phyloP scores from a whole-genome alignment of 2,888 invertebrate genomes.

The Scelioninae gen. 1 region DNA sequence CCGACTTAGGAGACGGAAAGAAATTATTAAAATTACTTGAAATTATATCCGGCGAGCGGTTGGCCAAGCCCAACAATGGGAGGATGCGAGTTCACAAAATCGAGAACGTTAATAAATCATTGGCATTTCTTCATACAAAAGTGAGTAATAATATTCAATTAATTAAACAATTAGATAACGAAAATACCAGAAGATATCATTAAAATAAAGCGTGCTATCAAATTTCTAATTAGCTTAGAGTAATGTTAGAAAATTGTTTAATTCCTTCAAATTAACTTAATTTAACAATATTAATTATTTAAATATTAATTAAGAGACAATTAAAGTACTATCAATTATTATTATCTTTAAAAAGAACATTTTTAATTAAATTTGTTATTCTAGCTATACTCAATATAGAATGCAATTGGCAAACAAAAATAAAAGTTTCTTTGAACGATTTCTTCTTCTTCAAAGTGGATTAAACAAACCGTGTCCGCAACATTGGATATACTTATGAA shows the following conservation, averaged over 20 bases:
- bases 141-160: constrained; percentile 82
- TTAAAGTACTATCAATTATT: no score
- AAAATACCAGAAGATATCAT: no score
- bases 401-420: no score
- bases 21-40: constrained; percentile 96
- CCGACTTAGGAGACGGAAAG: constrained; percentile 97
- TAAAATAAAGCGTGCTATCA: no score
- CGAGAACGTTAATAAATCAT: constrained; percentile 98
- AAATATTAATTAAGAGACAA: no score
- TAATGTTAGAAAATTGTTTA: no score
- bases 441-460: constrained; percentile 15
- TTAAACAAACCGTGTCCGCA: constrained; percentile 8
- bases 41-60: constrained; percentile 98
- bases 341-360: no score
- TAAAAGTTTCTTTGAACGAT: constrained; percentile 11
- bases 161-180: background rate
- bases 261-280: no score
- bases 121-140: constrained; percentile 98
- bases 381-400: no score
- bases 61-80: constrained; percentile 98
- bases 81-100: constrained; percentile 99
- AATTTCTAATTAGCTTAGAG: background rate
- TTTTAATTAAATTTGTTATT: no score
- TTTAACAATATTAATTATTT: no score
- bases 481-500: background rate